Conservation (phyloP, 2,888 invertebrate genomes). For the Diogma glabrata region DNA sequence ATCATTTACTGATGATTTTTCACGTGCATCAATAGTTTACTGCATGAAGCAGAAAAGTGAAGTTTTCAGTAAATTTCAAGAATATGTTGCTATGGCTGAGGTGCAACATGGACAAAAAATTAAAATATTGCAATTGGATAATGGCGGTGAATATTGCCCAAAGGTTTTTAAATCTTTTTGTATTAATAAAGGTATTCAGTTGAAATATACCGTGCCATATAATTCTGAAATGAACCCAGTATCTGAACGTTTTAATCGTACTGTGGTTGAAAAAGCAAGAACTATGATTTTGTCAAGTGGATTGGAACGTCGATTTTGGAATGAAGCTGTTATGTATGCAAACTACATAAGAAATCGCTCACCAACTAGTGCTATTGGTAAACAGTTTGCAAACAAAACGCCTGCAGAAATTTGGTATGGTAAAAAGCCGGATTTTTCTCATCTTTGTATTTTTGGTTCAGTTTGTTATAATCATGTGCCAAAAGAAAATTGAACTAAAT, state of each 20-base stretch:
- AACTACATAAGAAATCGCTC: neutral
- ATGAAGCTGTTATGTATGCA: constrained; percentile 2
- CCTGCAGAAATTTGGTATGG: neutral
- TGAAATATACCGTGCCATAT: neutral
- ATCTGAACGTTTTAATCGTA: constrained; percentile 12
- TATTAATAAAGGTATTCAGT: neutral
- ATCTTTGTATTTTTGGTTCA: too few relatives aligned
- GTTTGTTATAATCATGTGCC: too few relatives aligned
- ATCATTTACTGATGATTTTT: too few relatives aligned
- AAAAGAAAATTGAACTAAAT: neutral
- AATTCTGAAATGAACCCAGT: neutral
- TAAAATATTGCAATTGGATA: constrained; percentile 4
- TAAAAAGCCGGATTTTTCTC: neutral
- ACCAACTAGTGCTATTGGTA: neutral
- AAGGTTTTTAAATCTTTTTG: constrained; percentile 4
- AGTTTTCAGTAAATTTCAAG: constrained; percentile 4
- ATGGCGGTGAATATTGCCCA: constrained; percentile 12
- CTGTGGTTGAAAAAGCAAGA: constrained; percentile 10
- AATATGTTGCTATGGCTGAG: neutral
- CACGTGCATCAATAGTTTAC: too few relatives aligned
- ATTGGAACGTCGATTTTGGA: too few relatives aligned
- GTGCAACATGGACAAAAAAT: neutral
- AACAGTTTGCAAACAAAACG: neutral
- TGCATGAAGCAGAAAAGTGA: too few relatives aligned
- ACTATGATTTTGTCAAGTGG: too few relatives aligned